These are phyloP conservation scores for Salarias fasciatus DNA, from an alignment of 2,797 vertebrate genomes.

Conservation along the genomic window DNA sequence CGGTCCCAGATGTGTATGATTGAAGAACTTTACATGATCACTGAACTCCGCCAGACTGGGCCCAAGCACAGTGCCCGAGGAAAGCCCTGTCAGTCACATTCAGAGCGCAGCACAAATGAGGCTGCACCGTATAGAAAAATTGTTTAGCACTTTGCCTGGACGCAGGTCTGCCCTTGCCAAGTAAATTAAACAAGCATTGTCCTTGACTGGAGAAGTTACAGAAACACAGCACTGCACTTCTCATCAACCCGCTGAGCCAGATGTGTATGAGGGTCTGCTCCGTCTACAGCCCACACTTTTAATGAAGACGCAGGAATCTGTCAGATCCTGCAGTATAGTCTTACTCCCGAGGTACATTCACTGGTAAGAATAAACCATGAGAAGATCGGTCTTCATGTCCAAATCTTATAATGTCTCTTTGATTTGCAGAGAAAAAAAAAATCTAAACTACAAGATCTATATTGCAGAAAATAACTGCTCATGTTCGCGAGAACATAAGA, in stretches of 20 bases:
- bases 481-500: slow-evolving; percentile 21
- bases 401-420: slow-evolving; percentile 17
- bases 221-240: slow-evolving; percentile 57
- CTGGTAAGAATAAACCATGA: slow-evolving; percentile 16
- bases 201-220: slow-evolving; percentile 66
- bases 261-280: slow-evolving; percentile 59
- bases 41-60: slow-evolving; percentile 36
- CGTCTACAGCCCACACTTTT: slow-evolving; percentile 25
- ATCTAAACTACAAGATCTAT: too few species aligned
- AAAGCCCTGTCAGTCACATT: slow-evolving; percentile 65
- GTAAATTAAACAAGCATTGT: slow-evolving; percentile 69
- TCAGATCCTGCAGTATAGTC: slow-evolving; percentile 11
- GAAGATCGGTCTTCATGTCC: slow-evolving; percentile 16
- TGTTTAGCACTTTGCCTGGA: slow-evolving; percentile 49
- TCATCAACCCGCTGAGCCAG: slow-evolving; percentile 60
- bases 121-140: slow-evolving; percentile 50
- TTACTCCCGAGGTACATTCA: slow-evolving; percentile 37
- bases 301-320: slow-evolving; percentile 57
- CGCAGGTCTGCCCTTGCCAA: slow-evolving; percentile 68
- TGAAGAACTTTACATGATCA: slow-evolving; percentile 41
- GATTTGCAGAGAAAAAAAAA: slow-evolving; percentile 14
- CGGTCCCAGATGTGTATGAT: slow-evolving; percentile 17
- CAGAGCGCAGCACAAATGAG: slow-evolving; percentile 48
- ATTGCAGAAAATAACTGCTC: background rate
- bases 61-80: slow-evolving; percentile 51